These are phyloP conservation scores for Phaenicophaeus curvirostris DNA, from an alignment of 2,797 vertebrate species.

Conservation along the genomic window DNA sequence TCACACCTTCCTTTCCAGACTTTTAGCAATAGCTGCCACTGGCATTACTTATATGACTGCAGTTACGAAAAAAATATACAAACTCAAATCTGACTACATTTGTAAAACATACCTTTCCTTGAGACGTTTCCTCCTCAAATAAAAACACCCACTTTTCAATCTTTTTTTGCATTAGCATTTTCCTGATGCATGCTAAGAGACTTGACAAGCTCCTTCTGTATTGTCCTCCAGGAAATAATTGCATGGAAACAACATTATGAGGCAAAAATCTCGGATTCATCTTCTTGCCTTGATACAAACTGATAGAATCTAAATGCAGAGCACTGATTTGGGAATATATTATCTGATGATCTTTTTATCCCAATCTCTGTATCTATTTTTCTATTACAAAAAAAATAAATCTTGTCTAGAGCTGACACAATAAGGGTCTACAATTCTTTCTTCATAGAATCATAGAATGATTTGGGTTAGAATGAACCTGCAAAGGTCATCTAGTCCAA, in stretches of 20 bases:
- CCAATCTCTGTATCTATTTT: not conserved
- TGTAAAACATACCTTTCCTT: not conserved
- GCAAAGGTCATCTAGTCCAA: not conserved
- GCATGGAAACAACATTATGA: not conserved
- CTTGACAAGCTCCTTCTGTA: not conserved
- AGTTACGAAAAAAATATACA: not conserved
- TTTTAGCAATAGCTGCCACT: not conserved
- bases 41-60: not conserved
- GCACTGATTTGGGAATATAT: not conserved
- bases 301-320: not conserved
- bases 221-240: not conserved
- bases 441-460: not conserved
- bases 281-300: not conserved
- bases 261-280: not conserved
- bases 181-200: not conserved
- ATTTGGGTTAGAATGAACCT: not conserved
- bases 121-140: not conserved
- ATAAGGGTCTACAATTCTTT: not conserved
- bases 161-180: not conserved
- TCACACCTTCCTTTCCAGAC: not conserved
- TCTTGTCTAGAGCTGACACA: not conserved
- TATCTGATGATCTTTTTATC: not conserved
- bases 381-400: not conserved
- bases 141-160: not conserved
- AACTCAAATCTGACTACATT: not conserved